Base-by-base conservation (phyloP, 2,888 invertebrate genomes). In the Pomacea canaliculata region DNA sequence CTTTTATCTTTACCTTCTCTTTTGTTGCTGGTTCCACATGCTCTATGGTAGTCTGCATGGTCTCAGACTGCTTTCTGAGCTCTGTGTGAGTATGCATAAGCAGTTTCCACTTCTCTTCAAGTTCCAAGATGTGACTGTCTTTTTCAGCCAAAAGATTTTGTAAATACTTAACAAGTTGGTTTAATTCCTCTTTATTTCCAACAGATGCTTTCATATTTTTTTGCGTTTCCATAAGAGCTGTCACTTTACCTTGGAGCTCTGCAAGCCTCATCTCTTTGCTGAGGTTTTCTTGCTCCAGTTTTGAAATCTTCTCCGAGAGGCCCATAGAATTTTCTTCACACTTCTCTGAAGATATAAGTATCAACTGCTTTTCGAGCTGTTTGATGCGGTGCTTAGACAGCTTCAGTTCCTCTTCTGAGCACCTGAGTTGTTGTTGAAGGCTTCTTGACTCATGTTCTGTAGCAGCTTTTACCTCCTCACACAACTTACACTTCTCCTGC, bases 141-240 rank as follows among this genome's bases (percentile, higher is more conserved):
- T 79, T 71, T 12, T 68, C 70, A 73, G 49, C 66, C 65, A 71
- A 60, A 18, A 63, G 65, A 71, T 46, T 73, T 71, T 78, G 76
- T 70, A 76, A 69, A 27, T 65, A 78, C 70, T 69, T 71, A 37
- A 75, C 71, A 37, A 72, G 73, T 70, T 71, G 76, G 71, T 73
- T 74, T 49, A 70, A 70, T 2, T 71, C 62, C 37, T 62, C 59
- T 49, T 49, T 12, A 48, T 68, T 62, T 48, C 60, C 63, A 63
- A 12, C 48, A 56, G 70, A 51, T 19, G 4, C 23, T 70, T 23
- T 56, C 16, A 56, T 1, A 56, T 56, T 16, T 56, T 56, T 56
- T 63, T 75, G 75, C 51, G 63, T 67, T 18, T 60, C 16, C 27
- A 60, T 70, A 48, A 75, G 27, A 7, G 27, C 23, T 10, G 56